Evolutionary conservation across 2,888 invertebrate genomes (phyloP), one percentile per base, ranked within the genome.

Genomic region (Ennomos erosarius): DNA sequence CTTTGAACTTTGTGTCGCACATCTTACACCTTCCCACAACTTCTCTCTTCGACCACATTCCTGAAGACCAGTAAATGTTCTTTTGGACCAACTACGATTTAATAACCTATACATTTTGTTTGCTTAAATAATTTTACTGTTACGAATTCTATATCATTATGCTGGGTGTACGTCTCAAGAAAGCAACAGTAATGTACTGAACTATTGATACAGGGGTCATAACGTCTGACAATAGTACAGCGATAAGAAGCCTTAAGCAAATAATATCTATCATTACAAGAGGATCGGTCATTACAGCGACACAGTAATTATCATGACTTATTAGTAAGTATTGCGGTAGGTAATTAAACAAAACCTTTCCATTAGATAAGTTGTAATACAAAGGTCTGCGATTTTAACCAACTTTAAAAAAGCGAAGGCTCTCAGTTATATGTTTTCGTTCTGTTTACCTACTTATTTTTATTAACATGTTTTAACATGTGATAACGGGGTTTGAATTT

Each of bases 121-220:
- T 44, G 4, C 6, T 43, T 63, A 61, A 59, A 67, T 10, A 65
- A 61, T 64, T 45, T 56, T 62, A 68, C 54, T 66, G 62, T 55
- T 64, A 69, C 62, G 47, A 67, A 65, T 65, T 51, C 62, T 59
- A 58, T 76, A 73, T 65, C 78, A 84, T 79, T 71, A 73, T 82
- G 76, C 67, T 75, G 39, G 40, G 16, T 39, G 77, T 67, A 73
- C 67, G 75, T 74, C 76, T 78, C 73, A 79, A 67, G 69, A 78
- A 80, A 80, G 72, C 73, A 74, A 81, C 78, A 76, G 38, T 51
- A 38, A 35, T 49, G 72, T 77, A 61, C 71, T 70, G 68, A 73
- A 81, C 84, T 71, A 80, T 85, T 86, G 90, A 90, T 90, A 90
- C 51, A 72, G 73, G 68, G 91, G 90, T 92, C 90, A 90, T 76